A percentile compares a stretch with the other conserved stretches of the same genome.
Conservation (phyloP, 2,888 invertebrate species). For the Ommatoiulus sabulosus region DNA sequence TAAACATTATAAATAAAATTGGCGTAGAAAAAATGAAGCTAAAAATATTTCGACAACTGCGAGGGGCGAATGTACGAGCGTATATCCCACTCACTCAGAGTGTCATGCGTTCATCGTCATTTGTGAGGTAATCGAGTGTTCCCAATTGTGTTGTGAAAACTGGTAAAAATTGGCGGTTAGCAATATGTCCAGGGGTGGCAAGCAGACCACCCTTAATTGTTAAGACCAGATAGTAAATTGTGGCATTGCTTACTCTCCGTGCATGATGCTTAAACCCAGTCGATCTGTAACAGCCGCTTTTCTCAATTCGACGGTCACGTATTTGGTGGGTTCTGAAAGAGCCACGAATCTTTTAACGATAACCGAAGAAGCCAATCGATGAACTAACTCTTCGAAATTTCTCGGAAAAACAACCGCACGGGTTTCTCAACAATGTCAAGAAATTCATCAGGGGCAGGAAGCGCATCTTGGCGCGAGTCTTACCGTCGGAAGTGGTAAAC, state of each 20-base stretch:
- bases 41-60: too few species aligned
- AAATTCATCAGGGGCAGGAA: neutral
- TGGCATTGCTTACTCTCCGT: conserved; percentile 61
- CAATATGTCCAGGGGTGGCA: neutral
- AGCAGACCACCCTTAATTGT: neutral
- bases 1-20: too few species aligned
- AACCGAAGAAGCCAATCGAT: neutral
- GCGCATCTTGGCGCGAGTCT: neutral
- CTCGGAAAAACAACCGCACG: neutral
- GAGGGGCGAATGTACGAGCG: too few species aligned
- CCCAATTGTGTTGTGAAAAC: too few species aligned
- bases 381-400: neutral
- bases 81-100: too few species aligned
- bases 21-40: too few species aligned
- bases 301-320: conserved; percentile 63
- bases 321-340: conserved; percentile 62
- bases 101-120: too few species aligned
- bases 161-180: too few species aligned
- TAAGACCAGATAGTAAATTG: neutral
- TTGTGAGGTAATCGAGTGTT: too few species aligned
- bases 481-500: conserved; percentile 63
- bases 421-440: neutral
- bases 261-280: conserved; percentile 63
- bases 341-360: neutral
- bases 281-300: conserved; percentile 63